Percentiles rank a stretch among this genome's conserved stretches.
Evolutionary conservation across 2,797 vertebrate species (phyloP).

Genomic region (Gallinago solitaria): DNA sequence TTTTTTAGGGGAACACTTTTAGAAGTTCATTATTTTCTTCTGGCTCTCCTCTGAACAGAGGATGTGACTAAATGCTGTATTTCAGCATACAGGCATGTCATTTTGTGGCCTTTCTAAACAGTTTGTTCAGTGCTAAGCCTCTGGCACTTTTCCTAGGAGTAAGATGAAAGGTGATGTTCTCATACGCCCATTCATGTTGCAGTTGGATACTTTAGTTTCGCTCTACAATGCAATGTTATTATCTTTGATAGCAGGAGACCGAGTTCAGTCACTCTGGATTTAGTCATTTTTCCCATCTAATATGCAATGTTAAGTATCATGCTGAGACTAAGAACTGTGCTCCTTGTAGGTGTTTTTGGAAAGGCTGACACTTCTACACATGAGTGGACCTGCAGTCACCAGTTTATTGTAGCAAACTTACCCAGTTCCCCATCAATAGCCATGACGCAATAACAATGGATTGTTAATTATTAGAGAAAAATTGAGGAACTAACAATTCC

Average conservation of each 20-base stretch:
- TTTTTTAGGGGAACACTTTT: not conserved
- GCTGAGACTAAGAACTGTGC: not conserved
- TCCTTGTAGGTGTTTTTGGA: not conserved
- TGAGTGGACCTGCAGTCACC: not conserved
- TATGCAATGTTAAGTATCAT: not conserved
- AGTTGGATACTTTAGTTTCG: not conserved
- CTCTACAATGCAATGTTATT: not conserved
- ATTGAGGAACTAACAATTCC: not conserved
- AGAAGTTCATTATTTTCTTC: not conserved
- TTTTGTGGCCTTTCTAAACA: not conserved
- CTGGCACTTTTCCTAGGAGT: not conserved
- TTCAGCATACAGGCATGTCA: not conserved
- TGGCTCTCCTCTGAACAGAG: not conserved
- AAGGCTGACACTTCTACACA: not conserved
- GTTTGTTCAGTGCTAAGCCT: not conserved
- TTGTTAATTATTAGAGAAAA: not conserved
- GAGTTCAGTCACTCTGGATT: not conserved
- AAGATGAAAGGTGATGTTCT: not conserved
- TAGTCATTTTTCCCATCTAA: not conserved
- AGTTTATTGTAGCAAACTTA: not conserved
- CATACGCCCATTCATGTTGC: not conserved
- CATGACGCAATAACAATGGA: not conserved
- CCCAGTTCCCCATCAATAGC: not conserved
- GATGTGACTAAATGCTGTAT: not conserved
- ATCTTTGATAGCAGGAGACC: not conserved